phyloP scores from a whole-genome alignment of 2,888 invertebrate species.

The Blastobasis adustella region DNA sequence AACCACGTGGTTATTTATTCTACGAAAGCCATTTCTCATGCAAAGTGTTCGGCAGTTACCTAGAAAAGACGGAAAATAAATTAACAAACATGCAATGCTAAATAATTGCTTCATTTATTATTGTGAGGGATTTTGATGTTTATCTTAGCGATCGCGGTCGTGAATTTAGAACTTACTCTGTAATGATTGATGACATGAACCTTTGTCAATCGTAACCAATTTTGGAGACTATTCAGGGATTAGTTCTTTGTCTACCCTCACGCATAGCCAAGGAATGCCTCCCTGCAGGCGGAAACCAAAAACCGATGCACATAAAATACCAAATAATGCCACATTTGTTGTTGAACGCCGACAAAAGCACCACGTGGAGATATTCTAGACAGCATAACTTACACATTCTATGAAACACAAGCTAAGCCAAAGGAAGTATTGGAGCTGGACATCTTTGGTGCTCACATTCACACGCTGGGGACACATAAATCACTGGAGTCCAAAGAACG shows the following conservation, averaged over 20 bases:
- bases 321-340: no score
- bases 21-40: slow-evolving; percentile 63
- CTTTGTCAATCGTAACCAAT: neutral
- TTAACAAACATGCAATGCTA: slow-evolving; percentile 18
- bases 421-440: slow-evolving; percentile 37
- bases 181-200: slow-evolving; percentile 1
- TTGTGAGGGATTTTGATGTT: neutral
- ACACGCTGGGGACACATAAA: slow-evolving; percentile 44
- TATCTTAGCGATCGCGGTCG: neutral
- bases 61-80: slow-evolving; percentile 46
- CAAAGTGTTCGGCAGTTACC: slow-evolving; percentile 55
- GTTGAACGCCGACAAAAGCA: slow-evolving; percentile 33
- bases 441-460: slow-evolving; percentile 49
- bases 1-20: slow-evolving; percentile 50
- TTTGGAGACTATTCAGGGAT: neutral
- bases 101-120: neutral
- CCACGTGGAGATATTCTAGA: slow-evolving; percentile 32
- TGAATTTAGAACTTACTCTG: slow-evolving; percentile 1
- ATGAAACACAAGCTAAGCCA: slow-evolving; percentile 61
- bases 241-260: no score
- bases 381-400: slow-evolving; percentile 28
- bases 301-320: no score
- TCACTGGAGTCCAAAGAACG: slow-evolving; percentile 52
- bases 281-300: no score
- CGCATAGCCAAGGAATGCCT: no score